These are phyloP conservation scores for Polypedilum pembai DNA, from an alignment of 1,140 invertebrate species.

Conservation along the genomic window DNA sequence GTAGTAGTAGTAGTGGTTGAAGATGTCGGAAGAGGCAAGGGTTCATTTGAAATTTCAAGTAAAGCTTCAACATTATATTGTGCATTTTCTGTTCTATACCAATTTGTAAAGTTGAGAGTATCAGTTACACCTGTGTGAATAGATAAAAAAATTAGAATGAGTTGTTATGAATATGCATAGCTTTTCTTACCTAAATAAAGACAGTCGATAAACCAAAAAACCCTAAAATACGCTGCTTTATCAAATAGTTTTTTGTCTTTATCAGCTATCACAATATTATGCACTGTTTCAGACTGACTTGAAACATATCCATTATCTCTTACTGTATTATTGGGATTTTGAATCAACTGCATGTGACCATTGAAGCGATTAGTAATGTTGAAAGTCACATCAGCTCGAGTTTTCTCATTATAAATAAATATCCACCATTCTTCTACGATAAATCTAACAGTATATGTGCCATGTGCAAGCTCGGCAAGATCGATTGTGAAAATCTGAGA, in stretches of 20 bases:
- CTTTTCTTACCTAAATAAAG: slow-evolving; percentile 46
- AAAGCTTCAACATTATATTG: slow-evolving; percentile 61
- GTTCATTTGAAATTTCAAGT: slow-evolving; percentile 58
- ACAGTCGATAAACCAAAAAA: slow-evolving; percentile 73
- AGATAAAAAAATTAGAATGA: neutral
- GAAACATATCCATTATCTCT: slow-evolving; percentile 54
- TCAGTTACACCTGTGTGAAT: slow-evolving; percentile 48
- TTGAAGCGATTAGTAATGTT: neutral
- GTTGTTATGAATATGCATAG: neutral
- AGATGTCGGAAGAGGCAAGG: slow-evolving; percentile 52
- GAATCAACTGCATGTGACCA: neutral
- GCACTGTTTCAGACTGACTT: slow-evolving; percentile 48
- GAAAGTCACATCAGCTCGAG: neutral
- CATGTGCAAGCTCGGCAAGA: neutral
- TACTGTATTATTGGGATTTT: slow-evolving; percentile 44
- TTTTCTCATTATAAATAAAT: neutral
- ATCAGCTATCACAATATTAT: slow-evolving; percentile 51
- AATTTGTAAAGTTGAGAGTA: slow-evolving; percentile 52
- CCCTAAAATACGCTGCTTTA: slow-evolving; percentile 52
- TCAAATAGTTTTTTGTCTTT: slow-evolving; percentile 54
- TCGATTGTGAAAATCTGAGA: neutral
- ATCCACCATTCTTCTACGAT: neutral
- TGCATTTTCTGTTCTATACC: slow-evolving; percentile 53
- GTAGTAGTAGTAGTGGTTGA: slow-evolving; percentile 51
- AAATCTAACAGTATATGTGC: neutral